phyloP scores from a whole-genome alignment of 1,140 invertebrate species.

The Copidosoma floridanum region DNA sequence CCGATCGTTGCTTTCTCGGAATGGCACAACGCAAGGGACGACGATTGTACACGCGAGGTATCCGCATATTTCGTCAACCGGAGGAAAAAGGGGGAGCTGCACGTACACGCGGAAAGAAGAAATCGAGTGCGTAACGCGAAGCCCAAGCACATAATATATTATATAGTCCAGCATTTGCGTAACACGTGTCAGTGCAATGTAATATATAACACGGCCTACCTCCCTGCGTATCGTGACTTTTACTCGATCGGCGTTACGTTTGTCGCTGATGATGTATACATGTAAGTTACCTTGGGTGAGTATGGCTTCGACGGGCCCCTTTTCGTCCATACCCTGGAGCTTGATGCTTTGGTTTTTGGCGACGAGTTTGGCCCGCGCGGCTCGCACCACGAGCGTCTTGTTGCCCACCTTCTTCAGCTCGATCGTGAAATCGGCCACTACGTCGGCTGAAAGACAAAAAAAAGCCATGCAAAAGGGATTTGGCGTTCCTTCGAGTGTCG shows the following conservation, averaged over 20 bases:
- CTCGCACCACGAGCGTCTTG: slow-evolving; percentile 44
- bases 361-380: slow-evolving; percentile 45
- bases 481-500: no score
- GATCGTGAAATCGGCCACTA: slow-evolving; percentile 49
- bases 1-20: neutral
- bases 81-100: no score
- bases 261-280: no score
- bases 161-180: neutral
- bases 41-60: no score
- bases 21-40: no score
- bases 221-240: no score
- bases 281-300: slow-evolving; percentile 48
- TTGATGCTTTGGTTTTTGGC: slow-evolving; percentile 39
- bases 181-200: neutral
- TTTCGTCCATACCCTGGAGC: slow-evolving; percentile 48
- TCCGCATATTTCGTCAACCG: slow-evolving; percentile 7
- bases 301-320: slow-evolving; percentile 45
- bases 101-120: neutral
- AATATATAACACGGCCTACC: neutral
- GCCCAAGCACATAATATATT: neutral
- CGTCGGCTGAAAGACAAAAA: slow-evolving; percentile 36
- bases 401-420: slow-evolving; percentile 47
- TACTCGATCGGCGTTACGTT: no score
- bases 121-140: neutral
- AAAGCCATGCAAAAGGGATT: no score